These are phyloP conservation scores for Trissoscelio sp. DNA, from an alignment of 2,888 invertebrate genomes.

Conservation along the genomic window DNA sequence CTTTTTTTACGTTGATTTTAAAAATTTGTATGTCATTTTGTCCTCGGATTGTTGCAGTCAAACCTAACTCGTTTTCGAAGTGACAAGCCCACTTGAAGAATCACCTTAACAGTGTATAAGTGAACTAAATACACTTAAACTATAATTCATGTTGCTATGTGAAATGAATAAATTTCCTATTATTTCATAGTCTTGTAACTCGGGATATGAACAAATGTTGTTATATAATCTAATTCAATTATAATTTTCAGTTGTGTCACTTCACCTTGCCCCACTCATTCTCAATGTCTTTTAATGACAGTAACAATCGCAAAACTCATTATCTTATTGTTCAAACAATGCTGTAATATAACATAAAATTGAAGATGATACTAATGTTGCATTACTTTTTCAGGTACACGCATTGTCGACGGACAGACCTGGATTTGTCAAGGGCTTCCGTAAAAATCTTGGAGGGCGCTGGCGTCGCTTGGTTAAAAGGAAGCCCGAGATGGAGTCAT, in stretches of 20 bases:
- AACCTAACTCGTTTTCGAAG: too few species aligned
- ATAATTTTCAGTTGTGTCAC: conserved; percentile 46
- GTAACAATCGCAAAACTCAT: conserved; percentile 4
- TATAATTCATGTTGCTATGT: too few species aligned
- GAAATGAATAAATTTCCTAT: too few species aligned
- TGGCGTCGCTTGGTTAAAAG: conserved; percentile 93
- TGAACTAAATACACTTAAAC: too few species aligned
- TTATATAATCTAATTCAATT: conserved; percentile 38
- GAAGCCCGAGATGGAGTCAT: conserved; percentile 92
- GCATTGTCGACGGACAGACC: conserved; percentile 87
- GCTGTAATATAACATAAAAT: background rate
- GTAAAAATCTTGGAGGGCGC: conserved; percentile 93
- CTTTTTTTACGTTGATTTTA: too few species aligned
- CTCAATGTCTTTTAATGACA: conserved; percentile 42
- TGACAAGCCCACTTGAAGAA: too few species aligned
- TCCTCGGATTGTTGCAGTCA: too few species aligned
- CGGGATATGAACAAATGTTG: background rate
- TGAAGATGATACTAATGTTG: conserved; percentile 8
- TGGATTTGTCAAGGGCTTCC: conserved; percentile 91
- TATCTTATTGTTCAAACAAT: conserved; percentile 5
- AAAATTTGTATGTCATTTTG: too few species aligned
- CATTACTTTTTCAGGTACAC: conserved; percentile 87
- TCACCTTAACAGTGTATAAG: too few species aligned
- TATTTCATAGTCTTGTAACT: background rate
- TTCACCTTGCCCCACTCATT: conserved; percentile 43